Evolutionary conservation across 2,113 vertebrate species (phyloP).

Genomic region (Toxostoma redivivum): DNA sequence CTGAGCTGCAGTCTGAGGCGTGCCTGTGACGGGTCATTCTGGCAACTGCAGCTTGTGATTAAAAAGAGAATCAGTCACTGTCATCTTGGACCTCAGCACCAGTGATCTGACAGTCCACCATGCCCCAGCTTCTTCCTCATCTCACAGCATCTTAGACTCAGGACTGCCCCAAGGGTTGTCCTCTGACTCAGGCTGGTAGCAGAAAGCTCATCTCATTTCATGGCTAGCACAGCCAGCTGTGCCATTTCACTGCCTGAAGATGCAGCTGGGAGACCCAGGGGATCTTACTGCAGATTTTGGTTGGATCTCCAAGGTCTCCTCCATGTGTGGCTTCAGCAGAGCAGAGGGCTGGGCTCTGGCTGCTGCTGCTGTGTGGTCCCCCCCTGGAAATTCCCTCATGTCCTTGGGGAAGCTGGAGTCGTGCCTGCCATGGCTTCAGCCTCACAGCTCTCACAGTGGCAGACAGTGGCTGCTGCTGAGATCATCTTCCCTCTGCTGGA

Average conservation of each 20-base stretch:
- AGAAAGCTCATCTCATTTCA: background rate
- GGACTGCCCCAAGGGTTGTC: conserved; percentile 44
- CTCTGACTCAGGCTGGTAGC: conserved; percentile 26
- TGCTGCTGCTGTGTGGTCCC: background rate
- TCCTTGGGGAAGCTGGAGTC: fast-evolving
- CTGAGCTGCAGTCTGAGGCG: background rate
- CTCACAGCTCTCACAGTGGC: background rate
- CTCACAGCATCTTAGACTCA: conserved; percentile 9
- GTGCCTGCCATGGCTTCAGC: fast-evolving
- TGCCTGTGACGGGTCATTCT: background rate
- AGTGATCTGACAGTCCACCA: background rate
- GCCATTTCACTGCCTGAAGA: background rate
- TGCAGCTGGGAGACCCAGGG: background rate
- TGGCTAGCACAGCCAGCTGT: background rate
- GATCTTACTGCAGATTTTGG: background rate
- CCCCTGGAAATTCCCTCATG: background rate
- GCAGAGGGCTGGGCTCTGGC: background rate
- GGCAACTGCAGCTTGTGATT: conserved; percentile 35
- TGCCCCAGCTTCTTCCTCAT: conserved; percentile 25
- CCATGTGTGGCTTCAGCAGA: background rate
- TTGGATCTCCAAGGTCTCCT: background rate
- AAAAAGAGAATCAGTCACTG: conserved; percentile 38
- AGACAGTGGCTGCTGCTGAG: background rate
- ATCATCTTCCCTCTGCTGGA: background rate
- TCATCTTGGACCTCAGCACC: conserved; percentile 6